Conservation (phyloP, 2,113 vertebrate species). For the Picathartes gymnocephalus region DNA sequence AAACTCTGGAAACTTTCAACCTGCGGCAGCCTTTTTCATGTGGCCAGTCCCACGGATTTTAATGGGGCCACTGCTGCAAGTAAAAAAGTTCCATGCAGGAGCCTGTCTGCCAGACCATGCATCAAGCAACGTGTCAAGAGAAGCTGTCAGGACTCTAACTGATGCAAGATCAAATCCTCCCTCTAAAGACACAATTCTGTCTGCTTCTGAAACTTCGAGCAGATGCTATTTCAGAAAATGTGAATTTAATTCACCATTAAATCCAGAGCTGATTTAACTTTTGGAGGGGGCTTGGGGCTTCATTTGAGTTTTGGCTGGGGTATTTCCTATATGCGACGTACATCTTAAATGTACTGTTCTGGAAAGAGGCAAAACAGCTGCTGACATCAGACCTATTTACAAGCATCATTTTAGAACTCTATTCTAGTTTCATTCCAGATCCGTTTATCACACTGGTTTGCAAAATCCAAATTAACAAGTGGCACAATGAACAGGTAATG, state of each 20-base stretch:
- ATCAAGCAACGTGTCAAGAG: not conserved
- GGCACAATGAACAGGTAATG: not conserved
- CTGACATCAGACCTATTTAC: not conserved
- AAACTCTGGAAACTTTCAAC: not conserved
- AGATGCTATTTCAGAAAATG: not conserved
- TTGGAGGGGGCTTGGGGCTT: not conserved
- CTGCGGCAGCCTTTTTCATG: not conserved
- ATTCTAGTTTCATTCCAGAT: not conserved
- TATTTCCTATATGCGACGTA: rapidly evolving
- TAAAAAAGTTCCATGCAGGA: not conserved
- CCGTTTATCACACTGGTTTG: not conserved
- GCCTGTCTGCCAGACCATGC: not conserved
- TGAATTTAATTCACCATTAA: not conserved
- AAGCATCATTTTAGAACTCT: not conserved
- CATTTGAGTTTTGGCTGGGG: not conserved
- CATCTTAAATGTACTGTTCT: not conserved
- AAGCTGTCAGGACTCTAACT: not conserved
- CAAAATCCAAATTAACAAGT: not conserved
- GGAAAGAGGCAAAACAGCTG: not conserved
- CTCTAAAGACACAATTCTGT: not conserved
- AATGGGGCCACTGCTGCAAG: not conserved
- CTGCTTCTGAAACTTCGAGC: not conserved
- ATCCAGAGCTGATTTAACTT: not conserved
- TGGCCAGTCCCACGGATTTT: not conserved
- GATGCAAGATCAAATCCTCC: not conserved